Percentiles rank a stretch among this genome's conserved stretches.
phyloP scores from a whole-genome alignment of 2,113 vertebrate genomes.

The Gobius niger region DNA sequence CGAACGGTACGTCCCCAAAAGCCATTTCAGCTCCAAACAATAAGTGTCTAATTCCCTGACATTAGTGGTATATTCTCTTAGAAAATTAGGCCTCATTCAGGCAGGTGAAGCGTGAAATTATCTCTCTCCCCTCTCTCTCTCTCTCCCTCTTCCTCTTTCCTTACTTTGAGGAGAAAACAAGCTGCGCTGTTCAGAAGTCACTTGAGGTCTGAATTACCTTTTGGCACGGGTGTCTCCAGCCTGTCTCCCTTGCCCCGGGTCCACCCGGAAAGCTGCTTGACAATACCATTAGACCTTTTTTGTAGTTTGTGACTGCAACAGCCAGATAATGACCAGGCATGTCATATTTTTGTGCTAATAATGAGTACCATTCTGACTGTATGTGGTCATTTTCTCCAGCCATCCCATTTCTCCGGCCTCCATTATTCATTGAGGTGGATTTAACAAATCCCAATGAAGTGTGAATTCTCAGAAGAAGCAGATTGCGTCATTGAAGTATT shows the following conservation, averaged over 20 bases:
- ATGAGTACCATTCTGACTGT: neutral
- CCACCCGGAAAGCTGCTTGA: slow-evolving; percentile 8
- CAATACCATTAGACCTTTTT: neutral
- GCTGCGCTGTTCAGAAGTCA: slow-evolving; percentile 15
- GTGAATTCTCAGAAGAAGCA: too few relatives aligned
- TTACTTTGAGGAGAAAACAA: slow-evolving; percentile 34
- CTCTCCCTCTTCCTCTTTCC: slow-evolving; percentile 20
- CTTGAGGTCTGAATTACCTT: slow-evolving; percentile 26
- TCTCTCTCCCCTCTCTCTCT: slow-evolving; percentile 29
- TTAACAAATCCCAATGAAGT: too few relatives aligned
- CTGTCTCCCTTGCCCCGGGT: slow-evolving; percentile 4
- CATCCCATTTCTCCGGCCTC: too few relatives aligned
- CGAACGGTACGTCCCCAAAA: neutral
- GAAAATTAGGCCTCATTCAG: slow-evolving; percentile 38
- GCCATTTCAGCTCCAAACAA: slow-evolving; percentile 1
- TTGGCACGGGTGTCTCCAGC: slow-evolving; percentile 8
- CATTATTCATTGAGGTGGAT: too few relatives aligned
- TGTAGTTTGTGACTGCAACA: slow-evolving; percentile 8
- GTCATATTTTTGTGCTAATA: too few relatives aligned
- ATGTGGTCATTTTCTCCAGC: too few relatives aligned
- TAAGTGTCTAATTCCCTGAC: slow-evolving; percentile 2
- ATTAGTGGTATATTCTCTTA: slow-evolving; percentile 32
- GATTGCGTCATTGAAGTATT: too few relatives aligned
- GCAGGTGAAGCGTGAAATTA: slow-evolving; percentile 53
- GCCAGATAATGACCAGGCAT: too few relatives aligned